These are phyloP conservation scores for Pituophis catenifer DNA, from an alignment of 2,113 vertebrate genomes.

Conservation along the genomic window DNA sequence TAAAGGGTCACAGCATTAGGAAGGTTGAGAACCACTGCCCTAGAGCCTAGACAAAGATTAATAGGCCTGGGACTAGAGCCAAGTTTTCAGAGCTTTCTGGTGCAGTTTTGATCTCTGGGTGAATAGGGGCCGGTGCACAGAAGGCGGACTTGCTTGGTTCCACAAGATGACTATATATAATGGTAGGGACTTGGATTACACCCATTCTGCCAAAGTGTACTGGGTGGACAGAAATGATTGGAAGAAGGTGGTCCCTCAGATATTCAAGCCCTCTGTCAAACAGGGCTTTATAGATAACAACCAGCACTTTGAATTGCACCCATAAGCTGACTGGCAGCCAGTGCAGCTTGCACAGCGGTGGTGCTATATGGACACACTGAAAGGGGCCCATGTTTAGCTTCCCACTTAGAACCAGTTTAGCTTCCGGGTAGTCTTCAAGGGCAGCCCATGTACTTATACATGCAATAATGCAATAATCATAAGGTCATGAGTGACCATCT, in stretches of 20 bases:
- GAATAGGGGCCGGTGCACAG: neutral
- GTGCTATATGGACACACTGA: neutral
- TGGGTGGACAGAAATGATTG: neutral
- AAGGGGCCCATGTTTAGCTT: neutral
- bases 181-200: neutral
- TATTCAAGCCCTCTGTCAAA: neutral
- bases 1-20: too few species aligned
- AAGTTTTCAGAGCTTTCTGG: neutral
- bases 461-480: neutral
- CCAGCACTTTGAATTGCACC: neutral
- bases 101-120: neutral
- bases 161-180: neutral
- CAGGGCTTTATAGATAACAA: neutral
- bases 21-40: too few species aligned
- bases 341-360: too few species aligned
- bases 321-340: neutral
- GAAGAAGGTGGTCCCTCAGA: neutral
- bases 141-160: neutral
- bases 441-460: neutral
- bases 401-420: neutral
- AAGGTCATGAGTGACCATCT: neutral
- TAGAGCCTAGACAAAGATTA: neutral
- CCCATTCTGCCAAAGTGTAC: neutral
- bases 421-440: neutral
- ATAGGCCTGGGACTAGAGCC: neutral